Evolutionary conservation across 2,888 invertebrate species (phyloP).

Genomic region (Rhorus exstirpatorius): DNA sequence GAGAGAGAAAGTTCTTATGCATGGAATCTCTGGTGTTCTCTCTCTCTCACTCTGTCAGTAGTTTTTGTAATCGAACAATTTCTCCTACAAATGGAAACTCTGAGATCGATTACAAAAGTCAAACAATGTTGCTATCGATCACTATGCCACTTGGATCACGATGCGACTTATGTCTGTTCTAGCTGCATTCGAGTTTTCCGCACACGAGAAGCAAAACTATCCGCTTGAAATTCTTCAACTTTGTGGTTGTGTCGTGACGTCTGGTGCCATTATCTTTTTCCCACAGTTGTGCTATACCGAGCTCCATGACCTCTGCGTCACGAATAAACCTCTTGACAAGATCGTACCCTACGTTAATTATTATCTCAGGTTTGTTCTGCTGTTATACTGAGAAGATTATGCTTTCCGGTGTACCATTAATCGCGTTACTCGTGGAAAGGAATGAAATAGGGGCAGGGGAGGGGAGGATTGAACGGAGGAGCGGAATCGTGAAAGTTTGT

Average conservation of each 20-base stretch:
- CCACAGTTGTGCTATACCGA: background rate
- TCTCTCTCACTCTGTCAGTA: background rate
- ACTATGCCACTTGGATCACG: too few relatives aligned
- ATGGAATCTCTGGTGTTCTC: conserved; percentile 44
- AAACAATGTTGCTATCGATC: conserved; percentile 19
- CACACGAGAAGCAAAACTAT: background rate
- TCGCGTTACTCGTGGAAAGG: conserved; percentile 80
- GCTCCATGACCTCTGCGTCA: background rate
- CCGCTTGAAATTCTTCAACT: background rate
- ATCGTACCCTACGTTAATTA: background rate
- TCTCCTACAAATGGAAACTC: conserved; percentile 9
- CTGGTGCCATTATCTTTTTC: background rate
- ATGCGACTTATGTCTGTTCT: background rate
- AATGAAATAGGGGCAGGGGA: conserved; percentile 31
- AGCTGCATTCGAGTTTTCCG: background rate
- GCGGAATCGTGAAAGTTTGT: conserved; percentile 9
- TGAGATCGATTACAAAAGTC: conserved; percentile 24
- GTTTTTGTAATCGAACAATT: conserved; percentile 46
- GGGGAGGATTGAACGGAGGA: conserved; percentile 21
- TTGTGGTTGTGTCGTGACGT: background rate
- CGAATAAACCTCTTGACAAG: conserved; percentile 2
- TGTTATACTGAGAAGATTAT: conserved; percentile 3
- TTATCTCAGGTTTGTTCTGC: background rate
- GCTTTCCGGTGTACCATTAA: conserved; percentile 76
- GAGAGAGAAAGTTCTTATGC: conserved; percentile 26